Evolutionary conservation across 2,797 vertebrate species (phyloP).

Genomic region (Melanotaenia parkinsoni): DNA sequence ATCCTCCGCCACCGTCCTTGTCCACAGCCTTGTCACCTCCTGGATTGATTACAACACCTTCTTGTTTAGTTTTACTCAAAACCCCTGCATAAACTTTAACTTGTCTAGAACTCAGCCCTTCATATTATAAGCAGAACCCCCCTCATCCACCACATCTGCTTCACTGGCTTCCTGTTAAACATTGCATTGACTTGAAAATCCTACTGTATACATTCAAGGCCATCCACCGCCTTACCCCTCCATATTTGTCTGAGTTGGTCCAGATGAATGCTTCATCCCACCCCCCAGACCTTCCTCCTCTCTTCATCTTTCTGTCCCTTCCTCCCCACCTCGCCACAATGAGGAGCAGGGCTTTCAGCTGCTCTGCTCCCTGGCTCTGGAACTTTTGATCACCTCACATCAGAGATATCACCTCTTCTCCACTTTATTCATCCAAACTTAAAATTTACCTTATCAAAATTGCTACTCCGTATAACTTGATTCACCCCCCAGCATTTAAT

Average conservation of each 20-base stretch:
- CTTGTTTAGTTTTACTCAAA: not conserved
- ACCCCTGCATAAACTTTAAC: not conserved
- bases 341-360: no score
- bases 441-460: no score
- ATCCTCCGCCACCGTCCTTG: not conserved
- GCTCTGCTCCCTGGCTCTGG: not conserved
- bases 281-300: no score
- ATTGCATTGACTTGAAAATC: not conserved
- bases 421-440: no score
- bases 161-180: not conserved
- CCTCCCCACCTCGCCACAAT: no score
- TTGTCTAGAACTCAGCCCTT: not conserved
- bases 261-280: not conserved
- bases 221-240: not conserved
- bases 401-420: not conserved
- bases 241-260: not conserved
- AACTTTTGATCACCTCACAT: not conserved
- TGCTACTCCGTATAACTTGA: no score
- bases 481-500: no score
- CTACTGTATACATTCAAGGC: not conserved
- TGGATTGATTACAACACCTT: not conserved
- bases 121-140: not conserved
- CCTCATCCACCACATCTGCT: not conserved
- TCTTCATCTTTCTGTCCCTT: not conserved
- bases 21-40: not conserved